Percentiles rank a stretch among this genome's conserved stretches.
Conservation (phyloP, 2,113 vertebrate species). For the Neolamprologus modestus region DNA sequence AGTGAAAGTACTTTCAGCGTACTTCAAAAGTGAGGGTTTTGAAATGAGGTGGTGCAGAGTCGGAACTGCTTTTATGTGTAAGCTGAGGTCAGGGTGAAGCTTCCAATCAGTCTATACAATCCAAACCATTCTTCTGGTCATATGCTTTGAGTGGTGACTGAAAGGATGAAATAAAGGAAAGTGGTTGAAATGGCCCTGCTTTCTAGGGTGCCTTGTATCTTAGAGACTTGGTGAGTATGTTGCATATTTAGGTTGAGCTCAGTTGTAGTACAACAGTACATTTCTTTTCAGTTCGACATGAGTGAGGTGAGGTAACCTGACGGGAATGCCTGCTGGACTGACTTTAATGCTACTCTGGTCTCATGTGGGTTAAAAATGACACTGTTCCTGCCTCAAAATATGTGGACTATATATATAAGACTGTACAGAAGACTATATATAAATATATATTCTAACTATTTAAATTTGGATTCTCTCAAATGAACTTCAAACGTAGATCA, state of each 20-base stretch:
- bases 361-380: neutral
- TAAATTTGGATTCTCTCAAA: neutral
- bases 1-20: neutral
- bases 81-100: neutral
- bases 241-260: neutral
- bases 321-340: neutral
- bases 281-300: neutral
- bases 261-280: neutral
- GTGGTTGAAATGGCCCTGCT: neutral
- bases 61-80: neutral
- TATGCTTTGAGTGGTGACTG: neutral
- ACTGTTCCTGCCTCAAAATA: neutral
- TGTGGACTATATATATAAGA: neutral
- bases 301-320: neutral
- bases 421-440: neutral
- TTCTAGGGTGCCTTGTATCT: neutral
- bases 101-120: neutral
- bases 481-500: neutral
- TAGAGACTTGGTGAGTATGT: neutral
- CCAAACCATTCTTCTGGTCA: neutral
- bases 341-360: neutral
- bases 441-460: neutral
- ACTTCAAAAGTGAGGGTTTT: neutral
- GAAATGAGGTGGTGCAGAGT: neutral
- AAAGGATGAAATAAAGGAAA: neutral